Percentiles rank a stretch among this genome's conserved stretches.
Conservation (phyloP, 1,140 invertebrate genomes). For the Polypedilum pembai region DNA sequence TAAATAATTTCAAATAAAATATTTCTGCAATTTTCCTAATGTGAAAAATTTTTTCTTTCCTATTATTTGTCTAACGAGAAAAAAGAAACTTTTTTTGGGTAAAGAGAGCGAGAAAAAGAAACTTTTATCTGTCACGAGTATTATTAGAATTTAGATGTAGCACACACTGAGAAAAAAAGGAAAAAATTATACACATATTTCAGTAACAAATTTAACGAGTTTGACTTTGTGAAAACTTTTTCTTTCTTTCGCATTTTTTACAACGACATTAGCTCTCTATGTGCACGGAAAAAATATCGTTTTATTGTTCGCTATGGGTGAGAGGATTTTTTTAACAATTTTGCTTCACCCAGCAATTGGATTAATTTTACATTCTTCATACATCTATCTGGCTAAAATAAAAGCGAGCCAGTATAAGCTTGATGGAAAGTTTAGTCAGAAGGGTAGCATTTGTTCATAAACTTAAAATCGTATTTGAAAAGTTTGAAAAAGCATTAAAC, state of each 20-base stretch:
- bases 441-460: conserved; percentile 6
- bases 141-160: conserved; percentile 8
- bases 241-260: conserved; percentile 10
- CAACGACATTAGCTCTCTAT: neutral
- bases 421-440: no score
- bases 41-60: neutral
- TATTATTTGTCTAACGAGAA: neutral
- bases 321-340: no score
- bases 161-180: neutral
- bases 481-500: conserved; percentile 13
- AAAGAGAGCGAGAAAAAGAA: neutral
- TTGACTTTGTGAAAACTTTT: neutral
- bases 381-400: no score
- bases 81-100: neutral
- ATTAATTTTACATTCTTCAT: no score
- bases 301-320: no score
- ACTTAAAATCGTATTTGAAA: conserved; percentile 7
- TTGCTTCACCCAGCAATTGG: no score
- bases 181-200: neutral
- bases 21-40: no score
- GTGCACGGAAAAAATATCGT: neutral
- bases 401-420: no score
- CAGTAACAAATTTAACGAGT: conserved; percentile 13
- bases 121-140: conserved; percentile 17
- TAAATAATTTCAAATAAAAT: no score